These are phyloP conservation scores for Serinus canaria DNA, from an alignment of 2,113 vertebrate species.

Conservation along the genomic window DNA sequence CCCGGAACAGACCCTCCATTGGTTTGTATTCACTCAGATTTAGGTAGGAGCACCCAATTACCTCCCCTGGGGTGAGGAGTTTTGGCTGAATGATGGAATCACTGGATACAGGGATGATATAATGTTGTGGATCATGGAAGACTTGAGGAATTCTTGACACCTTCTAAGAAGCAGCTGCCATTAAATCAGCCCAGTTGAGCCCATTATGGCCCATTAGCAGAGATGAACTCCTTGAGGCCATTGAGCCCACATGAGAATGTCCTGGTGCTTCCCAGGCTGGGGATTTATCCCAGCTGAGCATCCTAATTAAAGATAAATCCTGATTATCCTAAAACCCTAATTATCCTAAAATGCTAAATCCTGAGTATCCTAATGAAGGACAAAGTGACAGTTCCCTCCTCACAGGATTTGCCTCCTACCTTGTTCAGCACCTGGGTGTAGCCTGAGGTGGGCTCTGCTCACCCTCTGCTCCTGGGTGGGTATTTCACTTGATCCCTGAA, in stretches of 20 bases:
- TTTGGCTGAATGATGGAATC: not conserved
- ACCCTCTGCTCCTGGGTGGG: too few relatives aligned
- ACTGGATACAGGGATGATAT: accelerated
- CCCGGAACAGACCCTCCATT: accelerated
- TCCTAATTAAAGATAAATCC: not conserved
- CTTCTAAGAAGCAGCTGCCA: not conserved
- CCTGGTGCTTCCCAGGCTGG: not conserved
- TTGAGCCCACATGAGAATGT: not conserved
- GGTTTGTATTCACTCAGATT: not conserved
- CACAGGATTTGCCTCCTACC: not conserved
- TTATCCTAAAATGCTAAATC: not conserved
- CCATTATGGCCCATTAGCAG: not conserved
- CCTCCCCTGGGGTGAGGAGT: not conserved
- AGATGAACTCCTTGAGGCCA: not conserved
- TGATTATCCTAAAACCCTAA: not conserved
- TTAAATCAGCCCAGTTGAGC: too few relatives aligned
- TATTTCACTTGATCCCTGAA: not conserved
- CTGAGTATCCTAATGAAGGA: not conserved
- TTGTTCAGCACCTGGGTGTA: too few relatives aligned
- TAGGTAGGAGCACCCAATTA: accelerated
- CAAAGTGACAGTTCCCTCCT: not conserved
- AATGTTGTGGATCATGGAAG: not conserved
- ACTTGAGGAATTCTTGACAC: accelerated
- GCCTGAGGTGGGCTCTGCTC: not conserved
- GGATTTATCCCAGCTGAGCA: not conserved